Conservation (phyloP, 2,888 invertebrate genomes). For the Horisme vitalbata region DNA sequence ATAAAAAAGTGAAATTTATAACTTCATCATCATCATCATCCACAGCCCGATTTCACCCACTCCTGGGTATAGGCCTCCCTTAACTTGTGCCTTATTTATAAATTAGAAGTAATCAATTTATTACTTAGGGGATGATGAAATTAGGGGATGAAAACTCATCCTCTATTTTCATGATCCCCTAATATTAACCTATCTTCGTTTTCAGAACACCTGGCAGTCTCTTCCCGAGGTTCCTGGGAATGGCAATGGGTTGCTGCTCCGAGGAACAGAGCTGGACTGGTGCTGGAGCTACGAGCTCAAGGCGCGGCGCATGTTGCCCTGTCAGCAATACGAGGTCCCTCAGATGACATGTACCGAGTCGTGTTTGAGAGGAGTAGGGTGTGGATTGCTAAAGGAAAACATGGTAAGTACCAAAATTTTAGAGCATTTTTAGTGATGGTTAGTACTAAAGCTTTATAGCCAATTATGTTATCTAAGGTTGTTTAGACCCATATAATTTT, state of each 20-base stretch:
- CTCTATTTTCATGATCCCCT: too few relatives aligned
- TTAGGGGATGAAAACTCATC: too few relatives aligned
- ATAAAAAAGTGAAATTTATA: too few relatives aligned
- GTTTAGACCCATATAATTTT: too few relatives aligned
- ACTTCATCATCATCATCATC: neutral
- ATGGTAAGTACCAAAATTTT: slow-evolving; percentile 67
- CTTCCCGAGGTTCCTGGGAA: slow-evolving; percentile 84
- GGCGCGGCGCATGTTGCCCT: slow-evolving; percentile 84
- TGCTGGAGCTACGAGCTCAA: slow-evolving; percentile 82
- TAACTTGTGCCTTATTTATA: neutral
- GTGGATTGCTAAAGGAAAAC: slow-evolving; percentile 86
- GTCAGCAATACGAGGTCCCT: slow-evolving; percentile 78
- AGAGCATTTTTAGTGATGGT: neutral
- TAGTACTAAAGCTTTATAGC: too few relatives aligned
- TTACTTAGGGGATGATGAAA: too few relatives aligned
- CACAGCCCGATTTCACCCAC: too few relatives aligned
- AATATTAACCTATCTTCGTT: too few relatives aligned
- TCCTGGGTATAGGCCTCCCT: too few relatives aligned
- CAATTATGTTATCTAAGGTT: too few relatives aligned
- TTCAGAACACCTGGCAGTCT: slow-evolving; percentile 85
- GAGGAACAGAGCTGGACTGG: slow-evolving; percentile 84
- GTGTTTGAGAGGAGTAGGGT: slow-evolving; percentile 84
- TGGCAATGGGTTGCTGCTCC: slow-evolving; percentile 87
- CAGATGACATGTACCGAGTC: slow-evolving; percentile 84
- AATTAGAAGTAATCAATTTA: too few relatives aligned